These are phyloP conservation scores for Xiphydria camelus DNA, from an alignment of 2,888 invertebrate genomes.

Conservation along the genomic window DNA sequence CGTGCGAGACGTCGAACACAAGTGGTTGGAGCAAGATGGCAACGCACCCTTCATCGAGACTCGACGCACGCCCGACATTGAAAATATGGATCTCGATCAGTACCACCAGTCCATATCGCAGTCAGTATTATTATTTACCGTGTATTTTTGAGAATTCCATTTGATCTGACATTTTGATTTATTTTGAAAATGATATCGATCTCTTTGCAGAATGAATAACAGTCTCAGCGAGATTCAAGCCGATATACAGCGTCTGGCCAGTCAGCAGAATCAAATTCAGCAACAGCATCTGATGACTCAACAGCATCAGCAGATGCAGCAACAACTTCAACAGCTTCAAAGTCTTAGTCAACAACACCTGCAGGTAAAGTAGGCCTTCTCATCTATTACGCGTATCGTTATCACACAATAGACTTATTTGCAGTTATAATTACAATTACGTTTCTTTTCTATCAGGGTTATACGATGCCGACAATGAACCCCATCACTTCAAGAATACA, in stretches of 20 bases:
- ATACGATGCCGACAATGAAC: constrained; percentile 44
- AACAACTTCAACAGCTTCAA: constrained; percentile 63
- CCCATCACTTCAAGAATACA: constrained; percentile 47
- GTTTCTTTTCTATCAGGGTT: constrained; percentile 35
- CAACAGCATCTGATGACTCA: constrained; percentile 65
- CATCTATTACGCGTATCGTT: too few relatives aligned
- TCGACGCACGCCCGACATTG: constrained; percentile 74
- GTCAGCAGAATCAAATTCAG: constrained; percentile 78
- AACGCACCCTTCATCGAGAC: constrained; percentile 65
- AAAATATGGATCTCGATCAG: constrained; percentile 80
- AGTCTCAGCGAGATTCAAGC: constrained; percentile 93
- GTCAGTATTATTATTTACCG: constrained; percentile 60
- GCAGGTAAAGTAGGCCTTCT: too few relatives aligned
- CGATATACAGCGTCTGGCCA: constrained; percentile 87
- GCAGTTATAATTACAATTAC: too few relatives aligned
- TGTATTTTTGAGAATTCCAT: constrained; percentile 19
- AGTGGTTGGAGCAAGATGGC: constrained; percentile 68
- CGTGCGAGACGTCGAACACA: constrained; percentile 63
- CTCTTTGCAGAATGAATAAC: constrained; percentile 77
- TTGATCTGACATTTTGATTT: constrained; percentile 32
- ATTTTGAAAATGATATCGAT: constrained; percentile 12
- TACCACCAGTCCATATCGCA: constrained; percentile 81
- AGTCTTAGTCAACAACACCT: constrained; percentile 51
- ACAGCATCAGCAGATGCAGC: constrained; percentile 63
- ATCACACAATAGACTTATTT: too few relatives aligned